Conservation (phyloP, 2,888 invertebrate genomes). For the Hoplodrina blanda region DNA sequence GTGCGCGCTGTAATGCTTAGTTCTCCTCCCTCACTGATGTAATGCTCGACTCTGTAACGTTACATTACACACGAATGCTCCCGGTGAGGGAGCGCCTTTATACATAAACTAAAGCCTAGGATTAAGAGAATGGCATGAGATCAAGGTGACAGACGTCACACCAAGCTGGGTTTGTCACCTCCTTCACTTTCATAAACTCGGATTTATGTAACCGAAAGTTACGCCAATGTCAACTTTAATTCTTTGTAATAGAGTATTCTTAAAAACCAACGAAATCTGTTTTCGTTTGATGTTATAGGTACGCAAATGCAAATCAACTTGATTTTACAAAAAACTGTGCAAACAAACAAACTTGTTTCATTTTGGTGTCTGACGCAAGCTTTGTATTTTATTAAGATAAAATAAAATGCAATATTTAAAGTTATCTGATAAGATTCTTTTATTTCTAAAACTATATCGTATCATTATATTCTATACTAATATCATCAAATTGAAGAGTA, state of each 20-base stretch:
- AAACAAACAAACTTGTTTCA: slow-evolving; percentile 40
- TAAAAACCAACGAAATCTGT: background rate
- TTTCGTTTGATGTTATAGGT: background rate
- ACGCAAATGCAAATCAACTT: slow-evolving; percentile 23
- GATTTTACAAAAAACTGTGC: slow-evolving; percentile 37
- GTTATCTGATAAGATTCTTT: slow-evolving; percentile 23
- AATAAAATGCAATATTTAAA: slow-evolving; percentile 23
- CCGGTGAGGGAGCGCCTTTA: too few relatives aligned
- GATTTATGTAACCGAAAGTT: slow-evolving; percentile 46
- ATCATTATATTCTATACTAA: background rate
- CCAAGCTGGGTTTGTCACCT: slow-evolving; percentile 57
- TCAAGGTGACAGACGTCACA: slow-evolving; percentile 67
- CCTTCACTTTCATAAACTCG: slow-evolving; percentile 52
- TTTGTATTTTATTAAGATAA: slow-evolving; percentile 18
- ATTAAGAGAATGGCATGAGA: slow-evolving; percentile 60
- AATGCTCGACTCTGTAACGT: too few relatives aligned
- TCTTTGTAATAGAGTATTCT: slow-evolving; percentile 16
- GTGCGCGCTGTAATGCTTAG: too few relatives aligned
- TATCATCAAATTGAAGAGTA: too few relatives aligned
- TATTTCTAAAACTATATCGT: slow-evolving; percentile 16
- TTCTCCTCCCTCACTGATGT: too few relatives aligned
- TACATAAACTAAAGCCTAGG: slow-evolving; percentile 42
- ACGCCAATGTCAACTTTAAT: slow-evolving; percentile 39
- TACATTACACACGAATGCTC: too few relatives aligned
- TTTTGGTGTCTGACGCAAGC: slow-evolving; percentile 26